Evolutionary conservation across 2,888 invertebrate genomes (phyloP), one percentile per base, ranked within the genome.

Genomic region (Therioaphis trifolii): DNA sequence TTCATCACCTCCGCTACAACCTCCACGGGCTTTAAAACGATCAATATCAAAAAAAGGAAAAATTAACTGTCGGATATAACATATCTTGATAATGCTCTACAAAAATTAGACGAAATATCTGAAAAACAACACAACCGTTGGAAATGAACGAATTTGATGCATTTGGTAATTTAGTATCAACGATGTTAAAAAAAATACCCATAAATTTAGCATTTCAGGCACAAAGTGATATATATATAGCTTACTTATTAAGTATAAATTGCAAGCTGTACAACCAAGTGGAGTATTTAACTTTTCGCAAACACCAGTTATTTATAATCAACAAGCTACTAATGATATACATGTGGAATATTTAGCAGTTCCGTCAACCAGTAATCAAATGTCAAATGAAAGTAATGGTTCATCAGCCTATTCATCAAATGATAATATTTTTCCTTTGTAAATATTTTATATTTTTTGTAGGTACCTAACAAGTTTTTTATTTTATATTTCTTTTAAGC

Each of bases 61-160:
- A 29, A 63, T 29, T 15, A 63, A 63, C 15, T 29, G 29, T 63
- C 29, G 27, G 29, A 63, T 63, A 63, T 18, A 18, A 35, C 35
- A 63, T 35, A 63, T 63, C 29, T 35, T 18, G 29, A 63, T 63
- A 63, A 63, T 29, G 55, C 55, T 58, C 55, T 58, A 58, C 21
- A 58, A 21, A 58, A 58, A 58, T 58, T 58, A 58, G 55, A 58
- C 24, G 55, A 58, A 61, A 61, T 29, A 35, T 29, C 63, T 63
- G 18, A 63, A 29, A 63, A 63, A 35, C 63, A 63, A 63, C 35
- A 63, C 61, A 61, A 61, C 61, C 27, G 15, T 29, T 61, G 61
- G 61, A 61, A 61, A 61, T 61, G 27, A 15, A 61, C 61, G 61
- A 61, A 61, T 61, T 61, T 61, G 61, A 61, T 61, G 61, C 61